Evolutionary conservation across 2,888 invertebrate species (phyloP).

Genomic region (Tetramorium bicarinatum): DNA sequence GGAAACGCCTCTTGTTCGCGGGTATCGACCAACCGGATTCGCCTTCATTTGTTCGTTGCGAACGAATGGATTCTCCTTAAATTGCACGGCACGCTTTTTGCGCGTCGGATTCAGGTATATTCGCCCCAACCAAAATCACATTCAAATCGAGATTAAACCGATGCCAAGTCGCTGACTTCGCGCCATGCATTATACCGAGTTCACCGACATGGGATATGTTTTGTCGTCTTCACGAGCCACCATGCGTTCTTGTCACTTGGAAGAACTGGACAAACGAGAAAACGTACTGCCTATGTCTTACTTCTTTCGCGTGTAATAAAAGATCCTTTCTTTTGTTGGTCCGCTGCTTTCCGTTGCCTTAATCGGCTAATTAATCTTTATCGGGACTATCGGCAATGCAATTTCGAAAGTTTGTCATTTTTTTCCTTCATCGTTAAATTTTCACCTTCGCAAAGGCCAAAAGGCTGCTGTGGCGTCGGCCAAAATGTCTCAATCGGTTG

Average conservation of each 20-base stretch:
- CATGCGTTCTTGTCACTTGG: constrained; percentile 20
- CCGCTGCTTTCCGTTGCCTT: background rate
- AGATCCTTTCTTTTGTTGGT: background rate
- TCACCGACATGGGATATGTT: constrained; percentile 11
- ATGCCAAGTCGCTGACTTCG: constrained; percentile 20
- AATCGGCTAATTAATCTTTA: constrained; percentile 8
- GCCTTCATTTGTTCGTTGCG: constrained; percentile 31
- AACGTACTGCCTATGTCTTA: background rate
- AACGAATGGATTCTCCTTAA: constrained; percentile 57
- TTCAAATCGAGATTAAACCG: constrained; percentile 73
- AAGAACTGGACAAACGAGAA: constrained; percentile 22
- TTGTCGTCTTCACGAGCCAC: constrained; percentile 21
- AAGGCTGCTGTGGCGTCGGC: background rate
- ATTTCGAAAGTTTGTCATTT: background rate
- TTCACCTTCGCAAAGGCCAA: background rate
- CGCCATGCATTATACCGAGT: background rate
- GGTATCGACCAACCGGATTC: constrained; percentile 49
- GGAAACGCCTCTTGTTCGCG: constrained; percentile 67
- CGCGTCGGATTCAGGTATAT: constrained; percentile 56
- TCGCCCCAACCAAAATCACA: constrained; percentile 71
- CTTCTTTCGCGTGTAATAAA: background rate
- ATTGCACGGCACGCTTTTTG: constrained; percentile 64
- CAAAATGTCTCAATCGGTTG: constrained; percentile 10
- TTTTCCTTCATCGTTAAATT: background rate
- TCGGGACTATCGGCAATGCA: background rate